Evolutionary conservation across 2,888 invertebrate genomes (phyloP), one percentile per base, ranked within the genome.

Genomic region (Harpalus rufipes): DNA sequence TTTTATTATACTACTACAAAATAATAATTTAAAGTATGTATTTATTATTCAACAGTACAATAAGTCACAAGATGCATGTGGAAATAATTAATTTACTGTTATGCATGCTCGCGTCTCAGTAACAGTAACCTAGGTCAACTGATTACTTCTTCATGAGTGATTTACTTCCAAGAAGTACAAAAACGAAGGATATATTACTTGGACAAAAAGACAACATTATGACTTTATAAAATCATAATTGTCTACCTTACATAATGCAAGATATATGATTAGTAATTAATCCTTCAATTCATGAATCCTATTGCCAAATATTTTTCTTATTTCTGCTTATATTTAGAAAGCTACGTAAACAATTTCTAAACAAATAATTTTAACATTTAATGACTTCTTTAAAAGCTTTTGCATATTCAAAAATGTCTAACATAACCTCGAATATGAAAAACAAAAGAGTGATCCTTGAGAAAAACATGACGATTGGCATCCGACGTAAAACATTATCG

Each of bases 371-470:
- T 44, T 41, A 41, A 16, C 72, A 18, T 10, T 44, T 74, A 41
- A 39, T 25, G 32, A 0, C 14, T 16, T 39, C 21, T 65, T n/a
- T 25, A 21, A 68, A 68, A 16, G 39, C 68, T 68, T 39, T 68
- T 39, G 18, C 32, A n/a, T 59, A 12, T 63, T 63, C 8, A 63
- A 25, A 63, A 63, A 63, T 76, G 18, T 78, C 10, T 21, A 51
- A 7, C 44, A 12, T 41, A 80, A 32, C 58, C 78, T 78, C 58
- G 63, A 18, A 63, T 14, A 32, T 74, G 72, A 44, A 80, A 80
- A 80, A 80, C 80, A 61, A 80, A 80, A 61, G 61, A 59, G 32
- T 41, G 39, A 80, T 39, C 80, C 80, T 80, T 80, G 80, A 61
- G 39, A 59, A 32, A 58, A 80, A 80, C 80, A 61, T 8, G 78